Conservation (phyloP, 2,888 invertebrate genomes). For the Polylopha cassiicola region DNA sequence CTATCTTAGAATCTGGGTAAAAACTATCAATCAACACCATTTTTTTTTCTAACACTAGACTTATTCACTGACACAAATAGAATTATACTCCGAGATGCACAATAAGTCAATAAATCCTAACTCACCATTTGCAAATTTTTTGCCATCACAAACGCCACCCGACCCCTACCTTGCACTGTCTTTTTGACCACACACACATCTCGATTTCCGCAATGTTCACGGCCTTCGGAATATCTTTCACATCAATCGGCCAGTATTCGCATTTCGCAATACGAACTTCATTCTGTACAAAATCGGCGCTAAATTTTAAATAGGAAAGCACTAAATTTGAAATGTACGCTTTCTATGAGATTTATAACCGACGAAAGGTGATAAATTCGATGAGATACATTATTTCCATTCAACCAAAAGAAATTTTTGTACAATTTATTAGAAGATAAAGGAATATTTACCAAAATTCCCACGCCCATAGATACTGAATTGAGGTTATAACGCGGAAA, state of each 20-base stretch:
- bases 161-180: constrained; percentile 86
- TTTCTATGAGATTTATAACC: too few species aligned
- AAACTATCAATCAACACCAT: constrained; percentile 64
- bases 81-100: constrained; percentile 52
- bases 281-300: constrained; percentile 67
- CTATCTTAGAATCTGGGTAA: constrained; percentile 69
- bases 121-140: constrained; percentile 87
- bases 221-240: constrained; percentile 81
- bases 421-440: background rate
- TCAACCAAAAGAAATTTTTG: constrained; percentile 8
- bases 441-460: constrained; percentile 25
- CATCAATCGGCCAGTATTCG: constrained; percentile 80
- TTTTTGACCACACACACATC: constrained; percentile 80
- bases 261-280: constrained; percentile 79
- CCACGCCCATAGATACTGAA: constrained; percentile 36
- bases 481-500: constrained; percentile 60
- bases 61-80: constrained; percentile 62
- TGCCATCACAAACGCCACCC: constrained; percentile 88
- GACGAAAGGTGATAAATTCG: too few species aligned
- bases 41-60: constrained; percentile 57
- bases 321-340: too few species aligned
- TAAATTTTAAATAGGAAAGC: constrained; percentile 65
- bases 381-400: background rate
- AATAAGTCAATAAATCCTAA: constrained; percentile 72
- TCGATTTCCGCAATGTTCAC: constrained; percentile 80